Base-by-base conservation (phyloP, 2,113 vertebrate species). In the Xiphophorus hellerii region DNA sequence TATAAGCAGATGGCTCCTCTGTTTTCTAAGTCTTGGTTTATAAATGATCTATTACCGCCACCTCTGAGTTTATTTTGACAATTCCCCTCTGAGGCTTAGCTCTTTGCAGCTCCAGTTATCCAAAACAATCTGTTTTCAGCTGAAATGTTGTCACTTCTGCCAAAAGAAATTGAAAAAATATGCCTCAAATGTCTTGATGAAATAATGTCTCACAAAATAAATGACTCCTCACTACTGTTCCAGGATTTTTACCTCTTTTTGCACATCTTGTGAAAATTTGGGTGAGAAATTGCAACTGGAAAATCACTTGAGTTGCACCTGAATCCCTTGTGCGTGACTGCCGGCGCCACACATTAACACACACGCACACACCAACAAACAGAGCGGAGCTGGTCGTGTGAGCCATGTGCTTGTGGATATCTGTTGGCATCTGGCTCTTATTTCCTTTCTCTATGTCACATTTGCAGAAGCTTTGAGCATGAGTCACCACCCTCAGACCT, bases 371-470 rank as follows among this genome's bases (percentile, higher is more conserved):
- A 68, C 51, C 22, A 9, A 58, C 44, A 25, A 58, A 58, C 58
- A 76, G 33, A 79, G 70, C 69, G 9, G 64, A 65, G 76, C 82
- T 44, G 81, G 84, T 93, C 69, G 85, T 72, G 84, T 89, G 87
- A 86, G 89, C 87, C 93, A 90, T 93, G 89, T 93, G 93, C 90
- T 92, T 87, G 81, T 87, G 90, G 88, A 91, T 93, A 89, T 93
- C 92, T 93, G 84, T 94, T 89, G 83, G 91, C 94, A 95, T 95
- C 93, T 95, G 94, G 92, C 88, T 91, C 90, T 89, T 90, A 95
- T 95, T 95, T 94, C 91, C 92, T 93, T 90, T 90, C 84, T 83
- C 80, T 77, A 63, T 91, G 88, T 93, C 88, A 84, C 90, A 89
- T 79, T 82, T 88, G 76, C 86, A 90, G 81, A 92, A 78, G 90